phyloP scores from a whole-genome alignment of 2,888 invertebrate genomes.

The Empis livida region DNA sequence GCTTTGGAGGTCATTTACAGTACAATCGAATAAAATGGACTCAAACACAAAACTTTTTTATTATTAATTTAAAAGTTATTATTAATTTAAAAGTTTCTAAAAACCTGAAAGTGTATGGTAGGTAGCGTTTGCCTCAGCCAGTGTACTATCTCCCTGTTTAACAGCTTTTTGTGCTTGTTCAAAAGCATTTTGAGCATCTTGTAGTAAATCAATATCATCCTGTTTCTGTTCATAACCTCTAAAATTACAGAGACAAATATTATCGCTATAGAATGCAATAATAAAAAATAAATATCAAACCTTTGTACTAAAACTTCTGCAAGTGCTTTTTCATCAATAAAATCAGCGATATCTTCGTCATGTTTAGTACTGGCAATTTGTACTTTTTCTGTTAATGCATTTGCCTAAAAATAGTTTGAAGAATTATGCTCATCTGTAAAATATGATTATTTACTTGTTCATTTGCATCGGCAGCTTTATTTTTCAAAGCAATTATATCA shows the following conservation, averaged over 20 bases:
- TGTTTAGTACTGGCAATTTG: conserved; percentile 27
- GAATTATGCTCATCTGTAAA: too few relatives aligned
- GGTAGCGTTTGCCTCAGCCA: conserved; percentile 68
- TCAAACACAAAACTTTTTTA: too few relatives aligned
- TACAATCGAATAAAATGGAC: too few relatives aligned
- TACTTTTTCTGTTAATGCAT: conserved; percentile 23
- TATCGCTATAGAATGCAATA: neutral
- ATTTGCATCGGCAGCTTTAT: conserved; percentile 51
- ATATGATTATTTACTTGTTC: conserved; percentile 41
- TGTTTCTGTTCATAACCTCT: conserved; percentile 57
- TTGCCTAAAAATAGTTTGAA: conserved; percentile 17
- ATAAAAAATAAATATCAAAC: conserved; percentile 13
- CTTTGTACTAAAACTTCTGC: conserved; percentile 53
- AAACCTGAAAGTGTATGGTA: conserved; percentile 45
- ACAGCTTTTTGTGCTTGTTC: conserved; percentile 73
- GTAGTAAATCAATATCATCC: conserved; percentile 63
- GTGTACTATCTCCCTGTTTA: conserved; percentile 66
- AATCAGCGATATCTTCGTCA: conserved; percentile 43
- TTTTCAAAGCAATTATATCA: conserved; percentile 54
- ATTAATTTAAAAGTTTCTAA: neutral
- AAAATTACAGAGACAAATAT: neutral
- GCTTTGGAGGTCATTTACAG: too few relatives aligned
- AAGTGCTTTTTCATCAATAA: conserved; percentile 49
- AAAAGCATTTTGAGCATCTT: conserved; percentile 62
- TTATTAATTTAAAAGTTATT: too few relatives aligned